Conservation (phyloP, 1,140 invertebrate species). For the Pachypeltis micranthus region DNA sequence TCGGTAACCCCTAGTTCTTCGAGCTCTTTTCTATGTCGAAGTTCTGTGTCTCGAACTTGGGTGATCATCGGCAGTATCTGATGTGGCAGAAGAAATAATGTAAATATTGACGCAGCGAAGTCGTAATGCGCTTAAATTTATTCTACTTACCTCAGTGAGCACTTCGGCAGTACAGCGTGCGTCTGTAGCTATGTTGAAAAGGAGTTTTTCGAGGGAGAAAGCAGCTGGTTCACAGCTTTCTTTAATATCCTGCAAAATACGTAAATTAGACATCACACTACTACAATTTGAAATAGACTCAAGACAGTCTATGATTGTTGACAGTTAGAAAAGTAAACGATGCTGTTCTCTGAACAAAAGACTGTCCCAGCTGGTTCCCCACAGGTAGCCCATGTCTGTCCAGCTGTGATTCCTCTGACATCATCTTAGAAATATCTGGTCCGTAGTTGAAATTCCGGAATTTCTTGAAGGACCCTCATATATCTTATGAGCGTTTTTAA, state of each 20-base stretch:
- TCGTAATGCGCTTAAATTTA: too few relatives aligned
- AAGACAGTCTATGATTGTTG: constrained; percentile 14
- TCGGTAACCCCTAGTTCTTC: constrained; percentile 45
- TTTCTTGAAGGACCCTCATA: too few relatives aligned
- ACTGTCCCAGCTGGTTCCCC: too few relatives aligned
- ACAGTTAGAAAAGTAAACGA: too few relatives aligned
- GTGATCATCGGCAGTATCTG: constrained; percentile 41
- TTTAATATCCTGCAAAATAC: constrained; percentile 55
- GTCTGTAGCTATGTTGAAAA: constrained; percentile 67
- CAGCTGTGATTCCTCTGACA: too few relatives aligned
- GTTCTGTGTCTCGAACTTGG: constrained; percentile 42
- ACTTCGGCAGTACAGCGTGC: constrained; percentile 49
- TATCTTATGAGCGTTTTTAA: too few relatives aligned
- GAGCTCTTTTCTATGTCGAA: constrained; percentile 42
- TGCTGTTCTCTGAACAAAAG: too few relatives aligned
- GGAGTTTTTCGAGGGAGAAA: constrained; percentile 75
- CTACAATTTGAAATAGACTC: constrained; percentile 8
- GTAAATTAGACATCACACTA: too few relatives aligned
- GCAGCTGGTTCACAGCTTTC: constrained; percentile 79
- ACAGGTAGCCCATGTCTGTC: too few relatives aligned
- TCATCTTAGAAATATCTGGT: too few relatives aligned
- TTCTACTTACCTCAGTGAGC: constrained; percentile 44
- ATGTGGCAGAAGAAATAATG: background rate
- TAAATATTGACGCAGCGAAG: background rate
- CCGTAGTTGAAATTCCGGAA: too few relatives aligned